Conservation (phyloP, 2,888 invertebrate species). For the Plagodis dolabraria region DNA sequence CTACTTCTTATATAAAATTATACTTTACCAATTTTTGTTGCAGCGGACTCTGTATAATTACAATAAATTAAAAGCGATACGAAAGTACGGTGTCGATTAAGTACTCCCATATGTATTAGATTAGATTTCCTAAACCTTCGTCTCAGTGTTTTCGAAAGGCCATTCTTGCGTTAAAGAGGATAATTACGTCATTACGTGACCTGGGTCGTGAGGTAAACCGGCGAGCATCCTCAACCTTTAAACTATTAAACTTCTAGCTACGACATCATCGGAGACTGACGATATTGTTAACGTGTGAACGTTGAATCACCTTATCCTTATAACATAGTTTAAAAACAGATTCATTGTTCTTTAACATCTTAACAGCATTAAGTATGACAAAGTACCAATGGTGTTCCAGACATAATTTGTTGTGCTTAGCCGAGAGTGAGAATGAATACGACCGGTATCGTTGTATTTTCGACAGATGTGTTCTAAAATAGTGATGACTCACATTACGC, state of each 20-base stretch:
- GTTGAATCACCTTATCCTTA: slow-evolving; percentile 10
- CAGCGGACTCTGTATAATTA: too few relatives aligned
- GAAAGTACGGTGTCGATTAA: not conserved
- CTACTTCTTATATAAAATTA: too few relatives aligned
- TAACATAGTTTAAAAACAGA: slow-evolving; percentile 4
- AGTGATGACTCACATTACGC: slow-evolving; percentile 60
- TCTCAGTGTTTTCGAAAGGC: slow-evolving; percentile 54
- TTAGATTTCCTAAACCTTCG: slow-evolving; percentile 45
- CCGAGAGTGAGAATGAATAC: slow-evolving; percentile 7
- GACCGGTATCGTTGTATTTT: slow-evolving; percentile 31
- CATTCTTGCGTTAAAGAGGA: slow-evolving; percentile 42
- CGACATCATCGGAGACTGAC: slow-evolving; percentile 48
- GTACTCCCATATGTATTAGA: slow-evolving; percentile 6
- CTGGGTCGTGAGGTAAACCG: slow-evolving; percentile 55
- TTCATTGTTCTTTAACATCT: not conserved
- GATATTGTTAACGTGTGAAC: slow-evolving; percentile 18
- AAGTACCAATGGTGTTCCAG: not conserved
- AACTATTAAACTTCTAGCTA: slow-evolving; percentile 56
- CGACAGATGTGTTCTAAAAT: slow-evolving; percentile 48
- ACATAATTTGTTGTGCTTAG: slow-evolving; percentile 1
- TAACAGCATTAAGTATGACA: not conserved
- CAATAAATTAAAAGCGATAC: not conserved
- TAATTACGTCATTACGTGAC: slow-evolving; percentile 66
- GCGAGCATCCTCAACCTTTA: slow-evolving; percentile 75
- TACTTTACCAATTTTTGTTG: too few relatives aligned